Base-by-base conservation (phyloP, 2,888 invertebrate species). In the Pseudoips prasinana region DNA sequence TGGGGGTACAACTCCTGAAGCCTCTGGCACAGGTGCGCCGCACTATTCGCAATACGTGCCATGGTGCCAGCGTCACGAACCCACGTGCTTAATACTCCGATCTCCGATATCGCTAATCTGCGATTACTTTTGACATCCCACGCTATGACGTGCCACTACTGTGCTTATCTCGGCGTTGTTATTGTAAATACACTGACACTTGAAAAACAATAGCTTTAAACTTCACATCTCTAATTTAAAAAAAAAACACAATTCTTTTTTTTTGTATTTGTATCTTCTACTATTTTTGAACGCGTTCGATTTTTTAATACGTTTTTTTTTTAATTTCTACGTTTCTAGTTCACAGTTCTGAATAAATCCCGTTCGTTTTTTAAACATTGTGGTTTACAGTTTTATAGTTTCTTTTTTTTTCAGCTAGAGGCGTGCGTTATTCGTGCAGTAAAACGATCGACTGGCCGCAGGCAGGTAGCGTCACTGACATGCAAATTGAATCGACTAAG, bases 1-100 rank as follows among this genome's bases (percentile, higher is more conserved):
- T 77, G 76, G 7, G 87, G 86, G 36, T 86, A 84, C 44, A 87
- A 33, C 54, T 87, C 87, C 59, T 84, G 84, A n/a, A 87, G 57
- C 20, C 83, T 64, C 49, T 87, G 87, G 51, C 76, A 86, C 36
- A 87, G 63, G 18, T 85, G 83, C 1, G 75, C 82, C 0, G 87
- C 87, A 25, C 76, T 75, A 25, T 68, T 79, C 10, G 87, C 82
- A 10, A 87, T 34, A 0, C 82, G 71, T 8, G 87, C 85, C 87
- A 87, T 87, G 36, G 25, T 46, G 18, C 20, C 28, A 14, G 14
- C 14, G 14, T 14, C 14, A 14, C 14, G 14, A n/a, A n/a, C n/a
- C n/a, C n/a, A n/a, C n/a, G n/a, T n/a, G n/a, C n/a, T n/a, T 19
- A 18, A 33, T 22, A 33, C 46, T 50, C 56, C 56, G 45, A 53